phyloP scores from a whole-genome alignment of 1,140 invertebrate species.

The Pemphigus obesinymphae region DNA sequence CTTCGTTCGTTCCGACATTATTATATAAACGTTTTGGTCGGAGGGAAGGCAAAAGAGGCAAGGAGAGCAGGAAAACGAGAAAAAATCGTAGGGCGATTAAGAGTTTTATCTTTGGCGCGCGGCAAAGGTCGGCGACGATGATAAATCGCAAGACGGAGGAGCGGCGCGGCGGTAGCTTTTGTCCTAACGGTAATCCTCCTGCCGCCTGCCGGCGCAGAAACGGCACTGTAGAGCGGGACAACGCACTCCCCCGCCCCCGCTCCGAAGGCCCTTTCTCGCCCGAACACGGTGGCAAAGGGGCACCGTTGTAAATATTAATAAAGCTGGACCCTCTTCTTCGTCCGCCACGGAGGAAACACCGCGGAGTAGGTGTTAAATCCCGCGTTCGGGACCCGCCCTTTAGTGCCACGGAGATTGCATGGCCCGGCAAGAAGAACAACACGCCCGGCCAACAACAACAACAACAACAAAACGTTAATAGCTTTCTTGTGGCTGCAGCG shows the following conservation, averaged over 20 bases:
- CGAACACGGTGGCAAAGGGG: not conserved
- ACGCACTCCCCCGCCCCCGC: too few species aligned
- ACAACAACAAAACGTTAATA: conserved; percentile 41
- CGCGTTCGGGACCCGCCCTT: conserved; percentile 26
- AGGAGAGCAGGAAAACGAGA: not conserved
- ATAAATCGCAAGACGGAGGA: conserved; percentile 35
- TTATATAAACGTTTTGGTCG: conserved; percentile 10
- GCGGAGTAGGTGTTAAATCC: conserved; percentile 26
- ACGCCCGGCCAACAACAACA: conserved; percentile 31
- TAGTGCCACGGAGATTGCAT: conserved; percentile 18
- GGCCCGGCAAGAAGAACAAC: conserved; percentile 26
- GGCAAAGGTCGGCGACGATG: conserved; percentile 22
- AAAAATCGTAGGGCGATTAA: conserved; percentile 38
- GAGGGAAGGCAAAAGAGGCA: not conserved
- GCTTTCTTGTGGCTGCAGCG: conserved; percentile 12
- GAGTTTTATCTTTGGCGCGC: conserved; percentile 37
- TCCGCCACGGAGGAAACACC: not conserved
- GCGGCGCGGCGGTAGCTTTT: conserved; percentile 1
- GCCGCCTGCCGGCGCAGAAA: not conserved
- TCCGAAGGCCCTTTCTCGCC: conserved; percentile 5
- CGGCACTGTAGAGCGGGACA: not conserved
- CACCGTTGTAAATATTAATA: conserved; percentile 40
- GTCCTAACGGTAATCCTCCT: conserved; percentile 29
- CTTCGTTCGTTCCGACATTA: conserved; percentile 15
- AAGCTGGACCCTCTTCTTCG: conserved; percentile 21